phyloP scores from a whole-genome alignment of 2,797 vertebrate species.

The Pangasius sanitwongsei region DNA sequence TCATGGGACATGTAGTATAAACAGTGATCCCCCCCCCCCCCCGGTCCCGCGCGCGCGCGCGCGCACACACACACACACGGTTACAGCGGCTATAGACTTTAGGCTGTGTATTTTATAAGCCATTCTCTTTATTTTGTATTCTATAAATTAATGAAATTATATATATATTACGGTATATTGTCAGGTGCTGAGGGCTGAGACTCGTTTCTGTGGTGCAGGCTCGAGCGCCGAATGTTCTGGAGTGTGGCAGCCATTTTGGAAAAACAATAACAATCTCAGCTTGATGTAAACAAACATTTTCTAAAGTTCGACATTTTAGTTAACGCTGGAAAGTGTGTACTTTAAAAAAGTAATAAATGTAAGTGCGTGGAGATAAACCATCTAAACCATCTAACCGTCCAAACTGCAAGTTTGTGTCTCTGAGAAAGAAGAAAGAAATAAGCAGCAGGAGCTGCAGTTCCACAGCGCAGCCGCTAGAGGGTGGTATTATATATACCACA shows the following conservation, averaged over 20 bases:
- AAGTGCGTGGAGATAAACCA: background rate
- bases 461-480: background rate
- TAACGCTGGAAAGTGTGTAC: background rate
- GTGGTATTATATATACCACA: background rate
- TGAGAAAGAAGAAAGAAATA: background rate
- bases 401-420: no score
- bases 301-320: background rate
- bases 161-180: background rate
- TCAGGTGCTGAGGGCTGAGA: background rate
- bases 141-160: background rate
- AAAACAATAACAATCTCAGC: background rate
- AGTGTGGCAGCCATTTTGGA: background rate
- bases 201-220: background rate
- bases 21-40: no score
- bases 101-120: background rate
- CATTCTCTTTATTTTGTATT: background rate
- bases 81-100: background rate
- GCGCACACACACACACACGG: background rate
- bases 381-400: background rate
- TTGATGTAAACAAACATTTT: background rate
- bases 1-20: conserved; percentile 1
- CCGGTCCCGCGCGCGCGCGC: no score
- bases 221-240: background rate
- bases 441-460: background rate
- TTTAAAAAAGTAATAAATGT: background rate